phyloP scores from a whole-genome alignment of 1,140 invertebrate genomes.

The Cydia pomonella region DNA sequence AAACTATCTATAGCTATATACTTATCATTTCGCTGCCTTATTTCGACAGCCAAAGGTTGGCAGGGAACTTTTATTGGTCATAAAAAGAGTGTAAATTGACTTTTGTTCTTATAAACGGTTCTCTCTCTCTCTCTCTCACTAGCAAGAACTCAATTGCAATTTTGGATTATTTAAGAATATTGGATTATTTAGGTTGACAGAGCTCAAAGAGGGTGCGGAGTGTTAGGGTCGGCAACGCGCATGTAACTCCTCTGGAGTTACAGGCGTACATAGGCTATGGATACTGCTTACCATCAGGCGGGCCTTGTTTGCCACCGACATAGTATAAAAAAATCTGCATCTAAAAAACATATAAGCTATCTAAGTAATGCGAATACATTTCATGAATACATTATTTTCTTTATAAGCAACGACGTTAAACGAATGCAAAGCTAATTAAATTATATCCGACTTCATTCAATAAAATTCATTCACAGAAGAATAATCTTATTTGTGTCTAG shows the following conservation, averaged over 20 bases:
- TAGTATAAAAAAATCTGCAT: no score
- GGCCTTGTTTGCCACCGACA: no score
- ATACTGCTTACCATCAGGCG: no score
- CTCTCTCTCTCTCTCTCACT: not conserved
- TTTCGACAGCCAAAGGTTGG: constrained; percentile 6
- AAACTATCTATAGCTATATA: no score
- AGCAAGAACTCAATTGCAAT: not conserved
- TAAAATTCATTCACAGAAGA: not conserved
- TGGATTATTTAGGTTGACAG: no score
- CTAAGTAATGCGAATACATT: not conserved
- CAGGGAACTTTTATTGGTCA: constrained; percentile 1
- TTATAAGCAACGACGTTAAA: not conserved
- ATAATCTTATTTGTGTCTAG: constrained; percentile 1
- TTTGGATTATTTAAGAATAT: not conserved
- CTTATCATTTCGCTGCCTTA: constrained; percentile 8
- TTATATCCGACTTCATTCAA: constrained; percentile 1
- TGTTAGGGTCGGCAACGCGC: no score
- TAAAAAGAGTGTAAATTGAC: constrained; percentile 4
- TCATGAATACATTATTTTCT: not conserved
- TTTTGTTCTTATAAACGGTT: constrained; percentile 1
- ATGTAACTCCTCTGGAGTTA: no score
- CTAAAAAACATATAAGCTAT: no score
- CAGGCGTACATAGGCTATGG: no score
- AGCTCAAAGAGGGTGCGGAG: no score
- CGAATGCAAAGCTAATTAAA: not conserved